Base-by-base conservation (phyloP, 2,888 invertebrate species). In the Patella pellucida region DNA sequence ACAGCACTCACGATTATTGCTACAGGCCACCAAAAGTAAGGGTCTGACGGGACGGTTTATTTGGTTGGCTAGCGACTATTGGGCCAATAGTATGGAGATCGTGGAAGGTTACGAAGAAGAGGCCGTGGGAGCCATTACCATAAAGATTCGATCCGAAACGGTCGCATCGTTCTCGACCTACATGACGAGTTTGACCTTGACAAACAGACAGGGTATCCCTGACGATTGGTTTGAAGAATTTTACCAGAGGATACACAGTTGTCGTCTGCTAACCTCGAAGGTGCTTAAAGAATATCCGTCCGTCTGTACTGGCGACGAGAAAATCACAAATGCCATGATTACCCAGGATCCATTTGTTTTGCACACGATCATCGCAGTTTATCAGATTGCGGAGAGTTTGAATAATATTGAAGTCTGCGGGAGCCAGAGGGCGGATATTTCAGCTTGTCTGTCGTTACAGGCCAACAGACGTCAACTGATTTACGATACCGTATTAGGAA, bases 181-280 rank as follows among this genome's bases (percentile, higher is more conserved):
- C 79, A 80, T 90, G 54, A 85, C 84, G 52, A 82, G 78, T 4
- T 77, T 91, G 69, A 87, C 87, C 0, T 84, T 89, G 31, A 82
- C 82, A 23, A 86, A 89, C 71, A 89, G 89, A 54, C 83, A 82
- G 3, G 87, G 88, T 5, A 87, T 91, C 68, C 91, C 91, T 5
- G 85, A 88, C 74, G 89, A 89, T 73, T 92, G 91, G 92, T 91
- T 91, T 73, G 89, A 90, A 68, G 91, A 92, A 68, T 88, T 90
- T 56, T 91, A 89, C 85, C 90, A 91, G 80, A 85, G 86, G 3
- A 76, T 88, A 12, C 85, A 86, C 74, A 79, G 89, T 75, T 91
- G 91, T 79, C 85, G 88, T 52, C 83, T 91, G 41, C 80, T 88
- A 1, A 84, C 85, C 62, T 86, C 87, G 68, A 80, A 80, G 7